Percentiles rank a stretch among this genome's conserved stretches.
These are phyloP conservation scores for Actinia tenebrosa DNA, from an alignment of 64 coral and sea anemone species.

Conservation along the genomic window DNA sequence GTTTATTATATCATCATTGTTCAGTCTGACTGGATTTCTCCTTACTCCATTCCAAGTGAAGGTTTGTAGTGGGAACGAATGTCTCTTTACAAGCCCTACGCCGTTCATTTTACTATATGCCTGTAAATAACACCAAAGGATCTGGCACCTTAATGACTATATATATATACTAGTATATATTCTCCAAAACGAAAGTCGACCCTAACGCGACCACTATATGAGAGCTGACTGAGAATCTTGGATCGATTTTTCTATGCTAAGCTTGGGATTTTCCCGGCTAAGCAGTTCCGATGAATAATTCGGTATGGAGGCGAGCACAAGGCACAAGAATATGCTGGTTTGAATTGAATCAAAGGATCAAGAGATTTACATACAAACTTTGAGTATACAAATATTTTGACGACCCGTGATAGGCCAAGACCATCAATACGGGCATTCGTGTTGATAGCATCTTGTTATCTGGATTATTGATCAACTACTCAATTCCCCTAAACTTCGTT, in stretches of 20 bases:
- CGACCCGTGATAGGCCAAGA: conserved; percentile 9
- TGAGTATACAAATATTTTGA: conserved; percentile 2
- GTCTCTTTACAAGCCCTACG: conserved; percentile 51
- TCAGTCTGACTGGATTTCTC: conserved; percentile 16
- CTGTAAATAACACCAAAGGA: neutral
- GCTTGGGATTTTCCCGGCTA: neutral
- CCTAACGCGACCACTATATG: neutral
- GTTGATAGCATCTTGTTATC: conserved; percentile 2
- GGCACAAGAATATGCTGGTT: neutral
- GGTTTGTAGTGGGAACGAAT: conserved; percentile 79
- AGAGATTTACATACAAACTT: conserved; percentile 4
- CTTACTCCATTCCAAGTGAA: conserved; percentile 76
- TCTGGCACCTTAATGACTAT: neutral
- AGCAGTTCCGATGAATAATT: neutral
- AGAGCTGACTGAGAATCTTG: neutral
- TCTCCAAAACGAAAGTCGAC: neutral
- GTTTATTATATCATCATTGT: conserved; percentile 45
- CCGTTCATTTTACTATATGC: conserved; percentile 7
- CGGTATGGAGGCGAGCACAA: neutral
- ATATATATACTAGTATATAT: neutral
- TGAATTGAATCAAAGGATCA: conserved; percentile 12
- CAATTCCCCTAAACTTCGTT: neutral
- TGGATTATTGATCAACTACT: neutral
- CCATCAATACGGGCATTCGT: neutral
- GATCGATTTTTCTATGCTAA: neutral